Base-by-base conservation (phyloP, 2,797 vertebrate genomes). In the Manis pentadactyla region DNA sequence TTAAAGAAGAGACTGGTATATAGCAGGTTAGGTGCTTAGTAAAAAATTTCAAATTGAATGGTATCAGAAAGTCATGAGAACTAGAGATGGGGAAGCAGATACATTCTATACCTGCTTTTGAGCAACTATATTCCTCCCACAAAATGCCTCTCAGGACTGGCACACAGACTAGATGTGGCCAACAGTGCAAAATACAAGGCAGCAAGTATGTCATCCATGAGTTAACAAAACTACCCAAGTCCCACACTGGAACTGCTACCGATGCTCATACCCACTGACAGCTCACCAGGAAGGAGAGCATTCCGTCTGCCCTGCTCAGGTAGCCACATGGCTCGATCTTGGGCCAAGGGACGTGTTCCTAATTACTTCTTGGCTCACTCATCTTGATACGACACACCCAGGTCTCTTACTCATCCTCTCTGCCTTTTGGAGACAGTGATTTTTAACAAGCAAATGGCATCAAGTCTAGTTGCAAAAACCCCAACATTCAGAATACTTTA, bases 401-500 rank as follows among this genome's bases (percentile, higher is more conserved):
- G 39, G 75, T 93, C 21, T 51, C 90, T 85, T 83, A 87, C 25
- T 61, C 46, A 34, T 51, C 27, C 59, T 66, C 55, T 71, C 19
- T 55, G 49, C 27, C 42, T 64, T 68, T 21, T 42, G 19, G 31
- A 78, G 21, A 13, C 14, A 74, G 27, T 86, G 18, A 42, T 63
- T 68, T 96, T 68, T 66, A 81, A 93, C 37, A 94, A 87, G 14
- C 8, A 81, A 75, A 68, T 46, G 49, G 18, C 31, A 83, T 84
- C 69, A 13, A 34, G 7, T 66, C 49, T 61, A 78, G 25, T 5
- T 90, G 13, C 73, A 34, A 95, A 66, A 39, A 3, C 21, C 37
- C 39, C 17, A 66, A 75, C 66, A 77, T 82, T 93, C 87, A 87
- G 23, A 86, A 61, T 66, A 61, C 31, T 75, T 96, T 42, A 93